These are phyloP conservation scores for Lissonota sp. DNA, from an alignment of 2,888 invertebrate species.

Conservation along the genomic window DNA sequence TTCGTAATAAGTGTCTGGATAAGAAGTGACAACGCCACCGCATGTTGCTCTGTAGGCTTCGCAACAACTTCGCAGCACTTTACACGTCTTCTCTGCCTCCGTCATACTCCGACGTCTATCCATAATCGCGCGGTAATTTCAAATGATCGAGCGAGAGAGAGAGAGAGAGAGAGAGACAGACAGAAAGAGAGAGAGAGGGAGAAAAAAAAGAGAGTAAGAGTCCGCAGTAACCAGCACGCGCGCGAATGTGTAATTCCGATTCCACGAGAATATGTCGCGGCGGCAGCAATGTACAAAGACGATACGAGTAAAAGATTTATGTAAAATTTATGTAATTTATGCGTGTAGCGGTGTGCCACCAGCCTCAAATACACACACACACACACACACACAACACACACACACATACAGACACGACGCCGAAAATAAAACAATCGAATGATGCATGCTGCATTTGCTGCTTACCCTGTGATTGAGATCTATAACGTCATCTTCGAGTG, in stretches of 20 bases:
- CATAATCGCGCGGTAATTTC: no score
- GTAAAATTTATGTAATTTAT: no score
- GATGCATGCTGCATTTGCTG: slow-evolving; percentile 16
- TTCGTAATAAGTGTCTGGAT: no score
- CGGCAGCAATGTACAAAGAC: background rate
- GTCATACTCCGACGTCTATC: no score
- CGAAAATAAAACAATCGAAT: slow-evolving; percentile 40
- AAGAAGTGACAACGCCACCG: background rate
- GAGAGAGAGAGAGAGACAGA: no score
- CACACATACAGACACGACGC: background rate
- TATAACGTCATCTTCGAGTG: slow-evolving; percentile 96
- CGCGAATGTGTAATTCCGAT: no score
- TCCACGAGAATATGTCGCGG: no score
- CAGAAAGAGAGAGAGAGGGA: no score
- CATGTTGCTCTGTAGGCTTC: slow-evolving; percentile 48
- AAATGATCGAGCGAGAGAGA: no score
- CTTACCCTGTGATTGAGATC: slow-evolving; percentile 96
- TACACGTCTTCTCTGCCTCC: slow-evolving; percentile 17
- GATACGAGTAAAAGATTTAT: background rate
- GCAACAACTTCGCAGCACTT: slow-evolving; percentile 53
- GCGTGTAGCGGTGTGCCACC: background rate
- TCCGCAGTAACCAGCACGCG: no score
- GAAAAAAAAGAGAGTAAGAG: no score
- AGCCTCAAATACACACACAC: background rate
- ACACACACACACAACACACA: background rate